Conservation (phyloP, 2,888 invertebrate species). For the Drosophila barbarae region DNA sequence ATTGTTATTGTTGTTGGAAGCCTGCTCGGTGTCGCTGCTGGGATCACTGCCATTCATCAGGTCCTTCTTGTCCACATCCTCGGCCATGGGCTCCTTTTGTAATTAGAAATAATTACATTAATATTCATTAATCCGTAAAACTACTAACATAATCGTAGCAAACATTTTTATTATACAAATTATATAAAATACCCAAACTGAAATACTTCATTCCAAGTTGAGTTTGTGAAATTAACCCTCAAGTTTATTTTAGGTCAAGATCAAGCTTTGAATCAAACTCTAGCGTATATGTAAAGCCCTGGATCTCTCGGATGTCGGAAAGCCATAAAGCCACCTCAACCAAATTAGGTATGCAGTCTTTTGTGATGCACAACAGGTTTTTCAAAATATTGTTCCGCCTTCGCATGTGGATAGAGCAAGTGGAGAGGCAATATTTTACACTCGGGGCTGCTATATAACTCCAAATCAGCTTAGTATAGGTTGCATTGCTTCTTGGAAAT, state of each 20-base stretch:
- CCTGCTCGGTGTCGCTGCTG: slow-evolving; percentile 73
- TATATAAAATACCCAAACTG: background rate
- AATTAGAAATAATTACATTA: background rate
- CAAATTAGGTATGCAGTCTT: slow-evolving; percentile 36
- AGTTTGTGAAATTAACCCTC: background rate
- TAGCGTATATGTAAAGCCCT: slow-evolving; percentile 7
- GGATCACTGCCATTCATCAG: slow-evolving; percentile 66
- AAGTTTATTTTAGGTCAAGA: slow-evolving; percentile 22
- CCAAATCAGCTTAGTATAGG: background rate
- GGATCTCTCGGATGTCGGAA: slow-evolving; percentile 17
- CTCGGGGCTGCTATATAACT: slow-evolving; percentile 1
- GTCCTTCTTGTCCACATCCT: slow-evolving; percentile 71
- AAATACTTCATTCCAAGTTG: slow-evolving; percentile 1
- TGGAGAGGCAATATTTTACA: background rate
- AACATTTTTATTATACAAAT: background rate
- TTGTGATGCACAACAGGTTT: slow-evolving; percentile 36
- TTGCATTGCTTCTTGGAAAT: background rate
- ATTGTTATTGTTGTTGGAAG: slow-evolving; percentile 80
- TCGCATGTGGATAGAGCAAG: slow-evolving; percentile 16
- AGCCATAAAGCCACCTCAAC: slow-evolving; percentile 13
- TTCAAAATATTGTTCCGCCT: slow-evolving; percentile 26
- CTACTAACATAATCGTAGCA: background rate
- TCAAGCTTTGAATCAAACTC: slow-evolving; percentile 19
- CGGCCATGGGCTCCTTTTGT: slow-evolving; percentile 69
- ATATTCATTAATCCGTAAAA: background rate